Evolutionary conservation across 1,140 invertebrate genomes (phyloP).

Genomic region (Adoxophyes honmai): DNA sequence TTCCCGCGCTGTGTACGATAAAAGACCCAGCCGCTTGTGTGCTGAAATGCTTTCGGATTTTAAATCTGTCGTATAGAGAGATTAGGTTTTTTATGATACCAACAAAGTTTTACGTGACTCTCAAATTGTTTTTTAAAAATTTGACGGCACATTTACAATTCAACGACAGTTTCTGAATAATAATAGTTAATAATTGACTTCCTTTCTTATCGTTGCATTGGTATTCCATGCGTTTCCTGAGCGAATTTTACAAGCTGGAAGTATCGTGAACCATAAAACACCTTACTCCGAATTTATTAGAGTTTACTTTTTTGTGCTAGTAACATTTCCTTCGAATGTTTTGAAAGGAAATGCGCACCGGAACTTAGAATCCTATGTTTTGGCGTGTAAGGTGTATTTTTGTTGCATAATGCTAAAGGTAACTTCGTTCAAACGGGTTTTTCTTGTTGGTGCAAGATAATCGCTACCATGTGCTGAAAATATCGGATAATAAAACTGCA

Average conservation of each 20-base stretch:
- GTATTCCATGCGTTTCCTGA: constrained; percentile 12
- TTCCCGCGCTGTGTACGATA: too few species aligned
- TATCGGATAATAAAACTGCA: constrained; percentile 4
- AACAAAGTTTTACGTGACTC: too few species aligned
- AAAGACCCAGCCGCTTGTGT: too few species aligned
- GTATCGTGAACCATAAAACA: neutral
- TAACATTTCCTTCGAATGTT: neutral
- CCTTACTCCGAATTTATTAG: neutral
- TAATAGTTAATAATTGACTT: constrained; percentile 12
- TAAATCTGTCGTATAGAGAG: too few species aligned
- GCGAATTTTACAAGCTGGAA: neutral
- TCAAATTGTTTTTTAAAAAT: too few species aligned
- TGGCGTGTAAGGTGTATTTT: neutral
- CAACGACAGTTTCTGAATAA: neutral
- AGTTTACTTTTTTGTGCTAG: neutral
- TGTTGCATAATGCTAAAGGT: neutral
- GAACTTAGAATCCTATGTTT: neutral
- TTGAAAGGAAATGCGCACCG: neutral
- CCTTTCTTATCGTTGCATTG: constrained; percentile 9
- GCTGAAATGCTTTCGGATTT: too few species aligned
- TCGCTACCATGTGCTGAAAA: neutral
- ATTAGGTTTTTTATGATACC: too few species aligned
- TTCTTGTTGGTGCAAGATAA: constrained; percentile 9
- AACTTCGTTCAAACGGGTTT: neutral
- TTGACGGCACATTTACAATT: too few species aligned